phyloP scores from a whole-genome alignment of 2,113 vertebrate genomes.

The Percina caprodes region DNA sequence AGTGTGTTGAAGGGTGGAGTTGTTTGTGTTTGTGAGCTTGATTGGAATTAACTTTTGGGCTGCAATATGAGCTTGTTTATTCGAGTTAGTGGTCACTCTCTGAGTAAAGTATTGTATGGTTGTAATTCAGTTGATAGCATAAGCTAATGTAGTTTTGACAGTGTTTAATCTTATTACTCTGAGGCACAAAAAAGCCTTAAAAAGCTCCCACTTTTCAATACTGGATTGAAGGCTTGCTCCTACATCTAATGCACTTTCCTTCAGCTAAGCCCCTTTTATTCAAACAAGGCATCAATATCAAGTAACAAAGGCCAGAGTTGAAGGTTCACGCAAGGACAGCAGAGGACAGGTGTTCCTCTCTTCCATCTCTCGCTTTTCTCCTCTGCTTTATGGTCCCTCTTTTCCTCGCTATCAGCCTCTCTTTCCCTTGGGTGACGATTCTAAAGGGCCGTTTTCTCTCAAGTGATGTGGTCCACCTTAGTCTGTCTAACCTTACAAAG shows the following conservation, averaged over 20 bases:
- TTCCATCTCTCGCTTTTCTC: slow-evolving; percentile 43
- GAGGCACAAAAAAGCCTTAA: slow-evolving; percentile 11
- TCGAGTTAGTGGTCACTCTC: slow-evolving; percentile 22
- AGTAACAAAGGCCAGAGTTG: slow-evolving; percentile 63
- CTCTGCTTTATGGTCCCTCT: slow-evolving; percentile 46
- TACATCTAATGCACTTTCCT: slow-evolving; percentile 11
- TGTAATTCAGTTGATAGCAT: neutral
- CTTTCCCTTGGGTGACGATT: slow-evolving; percentile 57
- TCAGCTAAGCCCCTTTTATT: slow-evolving; percentile 41
- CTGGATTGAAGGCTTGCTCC: slow-evolving; percentile 11
- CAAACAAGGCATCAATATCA: slow-evolving; percentile 38
- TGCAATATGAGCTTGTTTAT: slow-evolving; percentile 60
- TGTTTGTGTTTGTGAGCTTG: slow-evolving; percentile 66
- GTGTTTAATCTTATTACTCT: slow-evolving; percentile 35
- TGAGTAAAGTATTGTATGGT: slow-evolving; percentile 41
- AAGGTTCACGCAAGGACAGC: slow-evolving; percentile 66
- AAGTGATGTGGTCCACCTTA: slow-evolving; percentile 78
- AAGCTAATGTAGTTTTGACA: slow-evolving; percentile 23
- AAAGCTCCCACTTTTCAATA: slow-evolving; percentile 17
- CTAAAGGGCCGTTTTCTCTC: slow-evolving; percentile 68
- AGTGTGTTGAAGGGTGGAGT: slow-evolving; percentile 71
- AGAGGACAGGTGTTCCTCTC: slow-evolving; percentile 62
- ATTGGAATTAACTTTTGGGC: slow-evolving; percentile 61
- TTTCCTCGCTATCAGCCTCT: slow-evolving; percentile 44
- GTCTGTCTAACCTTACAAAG: slow-evolving; percentile 81